Conservation (phyloP, 2,113 vertebrate species). For the Probosciger aterrimus region DNA sequence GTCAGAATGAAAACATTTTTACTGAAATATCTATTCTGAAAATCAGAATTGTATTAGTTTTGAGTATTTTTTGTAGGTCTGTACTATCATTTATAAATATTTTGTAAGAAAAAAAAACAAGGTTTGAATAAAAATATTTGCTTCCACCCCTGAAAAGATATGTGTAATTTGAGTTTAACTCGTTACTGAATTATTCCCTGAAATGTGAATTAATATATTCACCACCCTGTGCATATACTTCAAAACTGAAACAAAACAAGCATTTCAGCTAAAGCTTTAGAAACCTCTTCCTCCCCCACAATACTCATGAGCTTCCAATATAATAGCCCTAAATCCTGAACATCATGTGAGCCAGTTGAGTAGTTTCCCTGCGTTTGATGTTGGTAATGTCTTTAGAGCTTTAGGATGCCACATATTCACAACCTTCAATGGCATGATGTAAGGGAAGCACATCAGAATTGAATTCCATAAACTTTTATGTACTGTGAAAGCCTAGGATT, state of each 20-base stretch:
- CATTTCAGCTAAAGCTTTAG: not conserved
- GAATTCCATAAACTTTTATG: not conserved
- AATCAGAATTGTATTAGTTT: not conserved
- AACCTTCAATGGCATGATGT: fast-evolving
- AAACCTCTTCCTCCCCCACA: not conserved
- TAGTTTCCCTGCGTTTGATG: not conserved
- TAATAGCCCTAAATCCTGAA: not conserved
- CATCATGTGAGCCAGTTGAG: not conserved
- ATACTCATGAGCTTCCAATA: not conserved
- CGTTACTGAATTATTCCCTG: not conserved
- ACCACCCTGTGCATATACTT: not conserved
- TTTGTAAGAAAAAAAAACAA: not conserved
- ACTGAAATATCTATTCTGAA: not conserved
- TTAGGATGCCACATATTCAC: not conserved
- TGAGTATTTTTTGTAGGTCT: not conserved
- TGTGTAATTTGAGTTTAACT: not conserved
- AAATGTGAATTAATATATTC: not conserved
- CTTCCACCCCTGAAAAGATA: not conserved
- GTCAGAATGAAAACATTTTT: not conserved
- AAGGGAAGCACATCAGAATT: not conserved
- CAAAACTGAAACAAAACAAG: not conserved
- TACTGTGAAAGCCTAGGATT: not conserved
- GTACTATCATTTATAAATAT: not conserved
- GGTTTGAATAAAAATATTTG: not conserved
- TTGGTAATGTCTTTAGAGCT: not conserved